Conservation (phyloP, 2,113 vertebrate species). For the Dipodomys merriami region DNA sequence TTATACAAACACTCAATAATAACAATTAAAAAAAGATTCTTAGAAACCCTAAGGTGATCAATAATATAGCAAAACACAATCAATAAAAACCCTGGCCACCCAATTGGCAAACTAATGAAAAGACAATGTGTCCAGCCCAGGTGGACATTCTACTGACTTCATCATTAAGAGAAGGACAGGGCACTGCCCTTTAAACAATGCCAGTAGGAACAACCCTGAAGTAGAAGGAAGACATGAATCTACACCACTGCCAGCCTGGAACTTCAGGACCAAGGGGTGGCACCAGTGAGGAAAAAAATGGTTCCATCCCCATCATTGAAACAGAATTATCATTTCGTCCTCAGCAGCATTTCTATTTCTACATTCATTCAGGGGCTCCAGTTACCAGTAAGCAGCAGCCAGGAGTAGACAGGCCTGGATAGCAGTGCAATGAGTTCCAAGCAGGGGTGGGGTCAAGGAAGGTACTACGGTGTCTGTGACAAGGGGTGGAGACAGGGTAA, state of each 20-base stretch:
- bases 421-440: not conserved
- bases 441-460: not conserved
- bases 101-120: slow-evolving; percentile 23
- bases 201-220: slow-evolving; percentile 9
- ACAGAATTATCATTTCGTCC: not conserved
- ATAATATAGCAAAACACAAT: too few relatives aligned
- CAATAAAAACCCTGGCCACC: too few relatives aligned
- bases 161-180: not conserved
- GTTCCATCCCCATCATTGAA: not conserved
- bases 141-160: not conserved
- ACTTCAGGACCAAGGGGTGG: not conserved
- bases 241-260: not conserved
- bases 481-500: fast-evolving
- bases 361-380: not conserved
- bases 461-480: not conserved
- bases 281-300: not conserved
- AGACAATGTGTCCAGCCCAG: slow-evolving; percentile 4
- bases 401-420: not conserved
- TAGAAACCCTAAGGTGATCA: too few relatives aligned
- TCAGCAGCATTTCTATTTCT: slow-evolving; percentile 17
- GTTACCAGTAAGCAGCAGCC: not conserved
- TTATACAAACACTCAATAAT: too few relatives aligned
- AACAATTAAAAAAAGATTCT: too few relatives aligned
- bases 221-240: slow-evolving; percentile 26
- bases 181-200: slow-evolving; percentile 51